Conservation (phyloP, 2,113 vertebrate species). For the Ctenomys sociabilis region DNA sequence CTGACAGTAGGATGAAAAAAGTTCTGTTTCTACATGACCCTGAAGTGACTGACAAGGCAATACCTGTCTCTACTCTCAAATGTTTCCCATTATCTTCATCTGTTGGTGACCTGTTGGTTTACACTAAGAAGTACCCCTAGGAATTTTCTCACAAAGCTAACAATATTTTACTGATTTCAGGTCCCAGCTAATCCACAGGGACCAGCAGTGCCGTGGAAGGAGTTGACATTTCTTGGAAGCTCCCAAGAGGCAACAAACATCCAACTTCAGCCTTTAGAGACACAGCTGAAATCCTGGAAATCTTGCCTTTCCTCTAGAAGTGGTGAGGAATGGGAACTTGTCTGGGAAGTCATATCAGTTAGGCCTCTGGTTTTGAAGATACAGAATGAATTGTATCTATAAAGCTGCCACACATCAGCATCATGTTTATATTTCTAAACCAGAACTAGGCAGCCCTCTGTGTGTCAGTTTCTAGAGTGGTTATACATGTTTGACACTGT, state of each 20-base stretch:
- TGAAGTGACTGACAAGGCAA: neutral
- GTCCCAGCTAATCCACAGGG: conserved; percentile 67
- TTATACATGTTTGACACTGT: neutral
- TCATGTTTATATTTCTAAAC: conserved; percentile 9
- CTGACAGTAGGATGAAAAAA: neutral
- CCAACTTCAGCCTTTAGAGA: conserved; percentile 64
- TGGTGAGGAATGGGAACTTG: conserved; percentile 70
- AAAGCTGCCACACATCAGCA: neutral
- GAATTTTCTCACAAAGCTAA: conserved; percentile 56
- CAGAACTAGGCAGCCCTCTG: neutral
- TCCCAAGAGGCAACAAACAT: conserved; percentile 63
- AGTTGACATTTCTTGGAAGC: conserved; percentile 58
- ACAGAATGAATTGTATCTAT: conserved; percentile 26
- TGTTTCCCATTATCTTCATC: neutral
- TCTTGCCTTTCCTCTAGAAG: conserved; percentile 51
- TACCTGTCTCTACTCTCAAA: neutral
- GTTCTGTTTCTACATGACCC: neutral
- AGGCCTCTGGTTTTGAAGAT: conserved; percentile 41
- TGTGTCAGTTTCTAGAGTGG: neutral
- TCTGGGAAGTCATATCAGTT: neutral
- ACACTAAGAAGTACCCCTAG: conserved; percentile 34
- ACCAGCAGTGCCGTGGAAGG: conserved; percentile 74
- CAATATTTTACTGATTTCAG: conserved; percentile 71
- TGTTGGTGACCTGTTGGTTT: conserved; percentile 1
- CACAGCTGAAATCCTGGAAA: conserved; percentile 70